Evolutionary conservation across 2,797 vertebrate species (phyloP).

Genomic region (Hemibagrus guttatus): DNA sequence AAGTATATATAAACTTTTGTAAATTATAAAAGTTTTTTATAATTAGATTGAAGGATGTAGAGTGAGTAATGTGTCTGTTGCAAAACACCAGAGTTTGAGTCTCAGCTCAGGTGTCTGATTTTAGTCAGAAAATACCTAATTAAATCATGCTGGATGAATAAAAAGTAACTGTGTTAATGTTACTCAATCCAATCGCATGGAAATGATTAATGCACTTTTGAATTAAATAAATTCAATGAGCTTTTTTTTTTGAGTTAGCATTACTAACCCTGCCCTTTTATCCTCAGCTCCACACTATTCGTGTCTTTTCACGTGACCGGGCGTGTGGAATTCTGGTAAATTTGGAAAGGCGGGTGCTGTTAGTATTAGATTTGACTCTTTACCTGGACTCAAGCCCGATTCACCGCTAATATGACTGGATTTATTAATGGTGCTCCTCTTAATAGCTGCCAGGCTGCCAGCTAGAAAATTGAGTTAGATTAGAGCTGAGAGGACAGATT

Average conservation of each 20-base stretch:
- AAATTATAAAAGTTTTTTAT: no score
- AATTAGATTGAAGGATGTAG: no score
- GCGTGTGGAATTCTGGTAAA: not conserved
- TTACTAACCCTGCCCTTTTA: not conserved
- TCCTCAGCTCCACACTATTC: not conserved
- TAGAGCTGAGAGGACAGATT: slow-evolving; percentile 71
- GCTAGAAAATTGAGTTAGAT: slow-evolving; percentile 68
- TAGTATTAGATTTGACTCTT: slow-evolving; percentile 39
- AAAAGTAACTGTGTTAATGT: no score
- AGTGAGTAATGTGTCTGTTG: no score
- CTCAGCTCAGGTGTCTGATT: no score
- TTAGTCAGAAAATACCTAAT: no score
- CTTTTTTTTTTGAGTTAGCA: not conserved
- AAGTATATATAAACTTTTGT: no score
- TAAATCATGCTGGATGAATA: no score
- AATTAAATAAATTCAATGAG: no score
- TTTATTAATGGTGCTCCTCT: slow-evolving; percentile 71
- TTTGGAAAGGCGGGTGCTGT: slow-evolving; percentile 28
- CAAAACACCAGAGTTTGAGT: no score
- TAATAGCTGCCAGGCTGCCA: slow-evolving; percentile 70
- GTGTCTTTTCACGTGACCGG: not conserved
- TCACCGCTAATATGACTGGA: slow-evolving; percentile 67
- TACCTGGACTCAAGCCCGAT: slow-evolving; percentile 50
- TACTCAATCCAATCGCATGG: no score
- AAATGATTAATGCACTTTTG: no score